phyloP scores from a whole-genome alignment of 1,140 invertebrate species.

The Odontomachus brunneus region DNA sequence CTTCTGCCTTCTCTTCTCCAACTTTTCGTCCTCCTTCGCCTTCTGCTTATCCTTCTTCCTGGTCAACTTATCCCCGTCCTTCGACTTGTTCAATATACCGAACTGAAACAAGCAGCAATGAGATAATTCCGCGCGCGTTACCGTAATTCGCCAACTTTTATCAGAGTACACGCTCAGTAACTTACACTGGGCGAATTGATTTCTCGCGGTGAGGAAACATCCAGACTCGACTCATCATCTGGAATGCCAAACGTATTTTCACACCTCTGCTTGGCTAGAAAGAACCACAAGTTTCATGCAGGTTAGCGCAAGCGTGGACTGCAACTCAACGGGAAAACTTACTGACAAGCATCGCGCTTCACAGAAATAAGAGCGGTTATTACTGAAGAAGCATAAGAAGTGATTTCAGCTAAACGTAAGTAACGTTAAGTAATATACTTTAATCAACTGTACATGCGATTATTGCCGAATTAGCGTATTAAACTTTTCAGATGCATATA shows the following conservation, averaged over 20 bases:
- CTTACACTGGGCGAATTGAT: conserved; percentile 90
- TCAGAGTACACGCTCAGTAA: conserved; percentile 21
- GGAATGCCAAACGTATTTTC: conserved; percentile 85
- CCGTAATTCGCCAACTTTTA: neutral
- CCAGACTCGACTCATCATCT: conserved; percentile 89
- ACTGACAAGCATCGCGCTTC: neutral
- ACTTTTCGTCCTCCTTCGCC: conserved; percentile 91
- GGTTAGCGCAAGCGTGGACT: conserved; percentile 29
- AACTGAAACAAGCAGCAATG: conserved; percentile 82
- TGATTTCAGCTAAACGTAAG: too few relatives aligned
- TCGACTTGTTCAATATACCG: conserved; percentile 87
- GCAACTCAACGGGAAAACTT: conserved; percentile 22
- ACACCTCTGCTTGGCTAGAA: conserved; percentile 81
- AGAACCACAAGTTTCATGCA: conserved; percentile 69
- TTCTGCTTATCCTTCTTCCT: conserved; percentile 91
- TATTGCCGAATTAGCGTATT: too few relatives aligned
- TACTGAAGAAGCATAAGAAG: conserved; percentile 20
- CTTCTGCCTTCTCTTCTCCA: conserved; percentile 90
- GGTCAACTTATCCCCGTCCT: conserved; percentile 89
- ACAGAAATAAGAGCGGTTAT: conserved; percentile 1
- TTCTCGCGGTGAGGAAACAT: conserved; percentile 89
- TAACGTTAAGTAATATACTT: too few relatives aligned
- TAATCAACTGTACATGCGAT: too few relatives aligned
- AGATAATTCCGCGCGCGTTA: neutral
- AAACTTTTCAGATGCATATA: neutral